Conservation (phyloP, 1,140 invertebrate genomes). For the Piezodorus guildinii region DNA sequence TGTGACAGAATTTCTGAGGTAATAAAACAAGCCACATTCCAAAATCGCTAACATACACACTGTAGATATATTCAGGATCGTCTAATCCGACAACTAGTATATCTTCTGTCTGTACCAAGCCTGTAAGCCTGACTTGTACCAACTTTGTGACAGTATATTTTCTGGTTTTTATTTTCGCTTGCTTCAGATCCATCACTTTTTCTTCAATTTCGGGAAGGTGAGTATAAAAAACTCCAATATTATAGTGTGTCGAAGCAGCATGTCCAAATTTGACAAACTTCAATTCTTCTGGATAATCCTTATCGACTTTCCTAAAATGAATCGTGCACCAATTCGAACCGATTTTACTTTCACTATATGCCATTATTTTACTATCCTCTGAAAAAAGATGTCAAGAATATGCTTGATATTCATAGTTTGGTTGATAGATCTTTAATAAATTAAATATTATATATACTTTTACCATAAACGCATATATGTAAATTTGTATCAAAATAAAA, state of each 20-base stretch:
- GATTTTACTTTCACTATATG: too few species aligned
- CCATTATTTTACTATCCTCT: too few species aligned
- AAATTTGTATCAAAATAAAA: too few species aligned
- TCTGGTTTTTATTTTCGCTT: conserved; percentile 75
- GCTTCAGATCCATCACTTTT: conserved; percentile 85
- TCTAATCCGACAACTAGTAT: conserved; percentile 83
- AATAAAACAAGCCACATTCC: conserved; percentile 75
- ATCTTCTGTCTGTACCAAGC: too few species aligned
- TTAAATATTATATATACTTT: too few species aligned
- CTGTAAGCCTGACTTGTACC: conserved; percentile 73
- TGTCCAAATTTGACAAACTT: conserved; percentile 85
- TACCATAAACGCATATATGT: too few species aligned
- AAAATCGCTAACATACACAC: conserved; percentile 75
- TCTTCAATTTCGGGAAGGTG: conserved; percentile 64
- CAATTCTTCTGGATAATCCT: conserved; percentile 79
- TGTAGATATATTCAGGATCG: conserved; percentile 80
- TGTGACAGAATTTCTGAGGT: conserved; percentile 70
- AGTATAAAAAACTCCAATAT: conserved; percentile 90
- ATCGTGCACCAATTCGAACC: too few species aligned
- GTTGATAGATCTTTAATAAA: too few species aligned
- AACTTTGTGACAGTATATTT: conserved; percentile 84
- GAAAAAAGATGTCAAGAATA: too few species aligned
- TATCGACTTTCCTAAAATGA: too few species aligned
- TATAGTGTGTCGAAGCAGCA: conserved; percentile 90
- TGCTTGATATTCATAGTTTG: too few species aligned